Conservation (phyloP, 2,888 invertebrate species). For the Adelognathus sp. region DNA sequence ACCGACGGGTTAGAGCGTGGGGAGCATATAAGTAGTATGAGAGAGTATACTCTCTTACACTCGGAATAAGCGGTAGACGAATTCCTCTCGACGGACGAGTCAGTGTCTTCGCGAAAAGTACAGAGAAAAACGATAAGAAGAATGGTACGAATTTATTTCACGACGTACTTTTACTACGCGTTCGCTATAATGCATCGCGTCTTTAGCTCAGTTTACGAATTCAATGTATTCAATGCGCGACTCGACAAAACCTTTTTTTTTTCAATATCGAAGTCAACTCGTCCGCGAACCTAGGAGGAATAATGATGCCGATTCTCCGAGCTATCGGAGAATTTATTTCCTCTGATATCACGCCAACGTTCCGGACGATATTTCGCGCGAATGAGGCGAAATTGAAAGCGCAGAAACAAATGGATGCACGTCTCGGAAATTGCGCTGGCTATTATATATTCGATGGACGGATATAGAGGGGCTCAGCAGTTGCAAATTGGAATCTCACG, state of each 20-base stretch:
- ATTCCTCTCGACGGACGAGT: conserved; percentile 11
- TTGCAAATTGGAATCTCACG: conserved; percentile 58
- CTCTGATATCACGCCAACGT: neutral
- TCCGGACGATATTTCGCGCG: conserved; percentile 23
- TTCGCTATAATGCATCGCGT: conserved; percentile 45
- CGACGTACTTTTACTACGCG: conserved; percentile 46
- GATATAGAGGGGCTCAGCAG: conserved; percentile 6
- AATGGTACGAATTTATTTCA: conserved; percentile 31
- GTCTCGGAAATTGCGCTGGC: conserved; percentile 26
- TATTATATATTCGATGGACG: conserved; percentile 37
- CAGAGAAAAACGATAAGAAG: neutral
- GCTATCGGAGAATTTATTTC: neutral
- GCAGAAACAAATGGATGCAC: conserved; percentile 45
- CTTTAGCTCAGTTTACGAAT: conserved; percentile 14
- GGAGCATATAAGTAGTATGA: neutral
- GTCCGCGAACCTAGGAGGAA: neutral
- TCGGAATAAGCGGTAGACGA: conserved; percentile 25
- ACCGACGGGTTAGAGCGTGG: no score
- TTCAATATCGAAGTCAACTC: conserved; percentile 4
- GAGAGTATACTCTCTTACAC: no score
- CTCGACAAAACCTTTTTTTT: neutral
- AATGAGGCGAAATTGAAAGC: conserved; percentile 52
- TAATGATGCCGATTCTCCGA: neutral
- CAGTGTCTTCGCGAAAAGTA: conserved; percentile 16
- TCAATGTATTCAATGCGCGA: conserved; percentile 8